A percentile compares a stretch with the other conserved stretches of the same genome.
phyloP scores from a whole-genome alignment of 2,113 vertebrate genomes.

The Sceloporus undulatus region DNA sequence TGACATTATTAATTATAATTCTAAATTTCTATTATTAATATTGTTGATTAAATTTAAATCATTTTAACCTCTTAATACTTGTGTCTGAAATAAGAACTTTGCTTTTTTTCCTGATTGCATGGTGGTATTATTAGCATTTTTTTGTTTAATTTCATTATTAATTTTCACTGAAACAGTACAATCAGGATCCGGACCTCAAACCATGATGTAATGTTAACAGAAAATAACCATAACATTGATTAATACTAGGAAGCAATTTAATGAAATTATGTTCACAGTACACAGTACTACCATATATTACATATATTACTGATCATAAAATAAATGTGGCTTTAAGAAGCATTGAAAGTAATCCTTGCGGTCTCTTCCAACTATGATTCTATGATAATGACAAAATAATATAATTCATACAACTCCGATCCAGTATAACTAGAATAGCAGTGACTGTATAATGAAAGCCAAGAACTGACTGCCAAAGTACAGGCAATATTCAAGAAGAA shows the following conservation, averaged over 20 bases:
- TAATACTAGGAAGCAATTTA: background rate
- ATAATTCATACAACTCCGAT: background rate
- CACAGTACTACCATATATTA: background rate
- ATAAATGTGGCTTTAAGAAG: background rate
- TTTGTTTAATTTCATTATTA: background rate
- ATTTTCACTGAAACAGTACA: background rate
- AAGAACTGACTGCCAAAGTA: background rate
- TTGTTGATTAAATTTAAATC: background rate
- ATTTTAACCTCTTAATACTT: background rate
- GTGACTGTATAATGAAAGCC: background rate
- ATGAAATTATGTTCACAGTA: background rate
- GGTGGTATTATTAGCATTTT: background rate
- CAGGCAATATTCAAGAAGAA: background rate
- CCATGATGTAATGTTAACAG: background rate
- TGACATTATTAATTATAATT: background rate
- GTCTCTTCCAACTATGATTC: too few relatives aligned
- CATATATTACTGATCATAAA: background rate
- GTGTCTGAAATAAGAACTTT: background rate
- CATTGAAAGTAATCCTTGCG: background rate
- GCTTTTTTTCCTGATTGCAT: background rate
- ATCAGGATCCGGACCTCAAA: background rate
- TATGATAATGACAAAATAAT: background rate
- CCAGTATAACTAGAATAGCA: background rate
- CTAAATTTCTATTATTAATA: background rate
- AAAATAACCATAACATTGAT: background rate